Evolutionary conservation across 1,140 invertebrate genomes (phyloP).

Genomic region (Agrilus planipennis): DNA sequence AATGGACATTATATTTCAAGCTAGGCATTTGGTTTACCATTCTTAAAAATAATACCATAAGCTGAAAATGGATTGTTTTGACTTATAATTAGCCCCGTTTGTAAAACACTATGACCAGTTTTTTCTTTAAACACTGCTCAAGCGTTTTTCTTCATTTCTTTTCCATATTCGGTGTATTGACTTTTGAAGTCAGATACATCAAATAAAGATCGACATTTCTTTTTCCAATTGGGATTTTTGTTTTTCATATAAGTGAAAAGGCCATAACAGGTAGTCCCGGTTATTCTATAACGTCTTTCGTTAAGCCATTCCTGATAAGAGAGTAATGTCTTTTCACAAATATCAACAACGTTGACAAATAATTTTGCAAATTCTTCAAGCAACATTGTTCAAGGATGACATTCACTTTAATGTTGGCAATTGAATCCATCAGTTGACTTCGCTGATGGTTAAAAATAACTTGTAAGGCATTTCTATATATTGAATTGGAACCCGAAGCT

Average conservation of each 20-base stretch:
- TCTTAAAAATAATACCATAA: slow-evolving; percentile 2
- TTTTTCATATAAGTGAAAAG: slow-evolving; percentile 11
- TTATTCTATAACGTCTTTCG: slow-evolving; percentile 1
- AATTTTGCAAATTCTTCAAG: too few species aligned
- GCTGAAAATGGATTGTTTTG: not conserved
- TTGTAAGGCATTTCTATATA: too few species aligned
- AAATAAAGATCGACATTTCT: slow-evolving; percentile 3
- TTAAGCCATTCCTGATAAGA: too few species aligned
- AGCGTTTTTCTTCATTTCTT: slow-evolving; percentile 5
- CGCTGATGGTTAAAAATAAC: too few species aligned
- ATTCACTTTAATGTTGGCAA: too few species aligned
- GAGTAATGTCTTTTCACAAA: too few species aligned
- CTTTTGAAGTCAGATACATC: not conserved
- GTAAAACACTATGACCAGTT: slow-evolving; percentile 5
- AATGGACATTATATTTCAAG: slow-evolving; percentile 4
- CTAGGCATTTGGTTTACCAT: not conserved
- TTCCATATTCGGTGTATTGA: slow-evolving; percentile 2
- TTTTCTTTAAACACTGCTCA: slow-evolving; percentile 1
- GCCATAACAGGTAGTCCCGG: slow-evolving; percentile 3
- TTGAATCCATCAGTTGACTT: too few species aligned
- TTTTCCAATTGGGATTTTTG: slow-evolving; percentile 4
- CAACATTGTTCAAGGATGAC: too few species aligned
- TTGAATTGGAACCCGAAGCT: too few species aligned
- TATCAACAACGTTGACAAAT: too few species aligned
- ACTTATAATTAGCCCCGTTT: not conserved